Base-by-base conservation (phyloP, 2,888 invertebrate species). In the Scaptomyza cyrtandrae region DNA sequence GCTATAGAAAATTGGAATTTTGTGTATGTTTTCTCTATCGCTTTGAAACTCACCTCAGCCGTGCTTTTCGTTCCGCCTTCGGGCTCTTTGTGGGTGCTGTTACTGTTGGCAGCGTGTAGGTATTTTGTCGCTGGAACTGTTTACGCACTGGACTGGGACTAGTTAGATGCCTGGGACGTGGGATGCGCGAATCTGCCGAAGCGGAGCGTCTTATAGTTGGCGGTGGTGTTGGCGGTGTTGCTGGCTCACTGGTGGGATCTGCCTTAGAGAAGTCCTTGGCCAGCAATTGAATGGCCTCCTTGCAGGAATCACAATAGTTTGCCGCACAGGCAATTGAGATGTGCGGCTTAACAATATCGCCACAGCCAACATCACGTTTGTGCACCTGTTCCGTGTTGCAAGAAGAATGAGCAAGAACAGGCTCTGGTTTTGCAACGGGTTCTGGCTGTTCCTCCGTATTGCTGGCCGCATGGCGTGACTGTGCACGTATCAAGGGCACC, bases 291-390 rank as follows among this genome's bases (percentile, higher is more conserved):
- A 94, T 94, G 41, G 93, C 93, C 77, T 93, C 93, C 81, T 94
- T 94, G 85, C 94, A 94, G 69, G 94, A 94, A 87, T 94, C 94
- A 91, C 94, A 94, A 76, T 93, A 93, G 75, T 93, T 93, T 29
- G 93, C 93, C 43, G 93, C 92, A 74, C 93, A 92, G 13, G 93
- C 91, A 33, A 93, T 93, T 0, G 92, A 92, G 45, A 93, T 93
- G 54, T 93, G 93, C 77, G 93, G 92, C 77, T 92, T 93, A 1
- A 93, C 90, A 10, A 93, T 92, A 27, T 93, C 93, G 1, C 93
- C 94, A 39, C 93, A 93, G 16, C 93, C 93, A 1, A 93, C 93
- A 73, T 94, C 93, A 6, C 93, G 93, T 41, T 93, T 93, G 13
- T 78, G 75, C 13, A 91, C 78, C 62, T 88, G 78, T n/a, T 92